Base-by-base conservation (phyloP, 2,888 invertebrate genomes). In the Kuschelorhynchus macadamiae region DNA sequence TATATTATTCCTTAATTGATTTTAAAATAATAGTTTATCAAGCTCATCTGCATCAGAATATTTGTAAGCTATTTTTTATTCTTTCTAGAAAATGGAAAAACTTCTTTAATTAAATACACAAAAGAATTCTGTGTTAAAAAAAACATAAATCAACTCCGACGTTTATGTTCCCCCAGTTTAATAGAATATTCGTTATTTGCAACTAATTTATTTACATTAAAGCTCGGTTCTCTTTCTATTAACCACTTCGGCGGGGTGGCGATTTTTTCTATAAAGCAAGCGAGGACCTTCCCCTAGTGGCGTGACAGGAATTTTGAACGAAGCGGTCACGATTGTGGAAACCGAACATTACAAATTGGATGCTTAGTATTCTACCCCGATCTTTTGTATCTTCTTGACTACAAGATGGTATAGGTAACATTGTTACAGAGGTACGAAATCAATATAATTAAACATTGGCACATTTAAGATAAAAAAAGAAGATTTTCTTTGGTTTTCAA, bases 361-460 rank as follows among this genome's bases (percentile, higher is more conserved):
- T 79, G 74, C 79, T 83, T 83, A 81, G 82, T 82, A 83, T 82
- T 81, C 83, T 73, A 76, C 77, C 78, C 79, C 76, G 67, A 70
- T 71, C 68, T 71, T 65, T 76, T 81, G 81, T 81, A 81, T 81
- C 81, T 81, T 81, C 79, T 80, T 79, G 79, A 77, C 80, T 79
- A 72, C 76, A 76, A 77, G 78, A 79, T 77, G 78, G 78, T 79
- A 75, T 77, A 76, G 77, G 33, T 42, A 25, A 52, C 7, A 39
- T 36, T 39, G 36, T 32, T 50, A 36, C 16, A 12, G 33, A n/a
- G n/a, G 5, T 12, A n/a, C 33, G 17, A 50, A 50, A 33, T 12
- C 32, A 17, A 50, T 33, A 32, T n/a, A 50, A 17, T 18, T 12
- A 25, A 39, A 12, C 7, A 20, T 32, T 32, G 9, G 32, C 7